Conservation (phyloP, 2,888 invertebrate species). For the Ametastegia equiseti region DNA sequence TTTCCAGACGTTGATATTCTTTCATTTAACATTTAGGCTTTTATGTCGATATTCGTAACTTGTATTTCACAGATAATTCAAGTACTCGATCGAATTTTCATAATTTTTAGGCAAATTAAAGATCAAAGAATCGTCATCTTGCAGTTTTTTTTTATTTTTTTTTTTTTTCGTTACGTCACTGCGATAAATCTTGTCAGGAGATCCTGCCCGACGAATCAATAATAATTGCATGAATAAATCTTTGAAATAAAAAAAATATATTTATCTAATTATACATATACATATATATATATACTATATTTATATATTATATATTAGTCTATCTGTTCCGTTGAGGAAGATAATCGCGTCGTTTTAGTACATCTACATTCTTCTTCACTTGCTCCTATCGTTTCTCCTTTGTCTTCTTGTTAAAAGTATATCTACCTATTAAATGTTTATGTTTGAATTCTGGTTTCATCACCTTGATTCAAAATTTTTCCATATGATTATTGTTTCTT, state of each 20-base stretch:
- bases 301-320: conserved; percentile 15
- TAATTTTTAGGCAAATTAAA: neutral
- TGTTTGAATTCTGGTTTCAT: conserved; percentile 30
- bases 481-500: conserved; percentile 20
- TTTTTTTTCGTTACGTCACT: neutral
- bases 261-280: conserved; percentile 1
- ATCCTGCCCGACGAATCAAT: neutral
- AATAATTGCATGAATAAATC: neutral
- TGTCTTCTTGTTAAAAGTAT: neutral
- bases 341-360: neutral
- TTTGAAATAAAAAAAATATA: conserved; percentile 41
- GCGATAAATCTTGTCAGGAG: neutral
- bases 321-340: conserved; percentile 11
- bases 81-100: neutral
- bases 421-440: neutral
- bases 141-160: neutral
- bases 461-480: conserved; percentile 18
- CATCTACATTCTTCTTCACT: neutral
- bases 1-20: neutral
- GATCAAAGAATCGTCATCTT: too few species aligned
- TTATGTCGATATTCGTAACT: neutral
- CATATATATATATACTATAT: conserved; percentile 1
- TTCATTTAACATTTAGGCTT: neutral
- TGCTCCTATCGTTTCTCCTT: too few species aligned
- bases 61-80: neutral